phyloP scores from a whole-genome alignment of 2,888 invertebrate species.

The Lepidochrysops patricia region DNA sequence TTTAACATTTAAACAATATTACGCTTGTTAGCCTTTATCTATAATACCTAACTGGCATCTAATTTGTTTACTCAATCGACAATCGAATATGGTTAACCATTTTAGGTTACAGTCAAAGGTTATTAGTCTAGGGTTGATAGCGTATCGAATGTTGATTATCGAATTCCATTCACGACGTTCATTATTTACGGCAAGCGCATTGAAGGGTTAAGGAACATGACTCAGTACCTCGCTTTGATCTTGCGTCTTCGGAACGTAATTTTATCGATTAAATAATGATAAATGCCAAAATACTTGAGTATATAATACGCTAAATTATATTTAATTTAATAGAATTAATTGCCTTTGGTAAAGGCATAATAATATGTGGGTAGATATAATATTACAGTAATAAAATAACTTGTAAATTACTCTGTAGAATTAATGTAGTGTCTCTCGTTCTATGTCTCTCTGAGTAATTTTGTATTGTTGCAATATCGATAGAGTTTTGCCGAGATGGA shows the following conservation, averaged over 20 bases:
- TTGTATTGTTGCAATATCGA: no score
- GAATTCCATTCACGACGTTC: conserved; percentile 36
- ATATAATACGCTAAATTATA: conserved; percentile 47
- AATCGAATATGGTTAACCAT: not conserved
- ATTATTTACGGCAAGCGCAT: conserved; percentile 43
- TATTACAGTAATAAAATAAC: no score
- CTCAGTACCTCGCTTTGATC: conserved; percentile 22
- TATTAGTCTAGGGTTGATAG: conserved; percentile 37
- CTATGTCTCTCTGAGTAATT: no score
- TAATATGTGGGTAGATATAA: no score
- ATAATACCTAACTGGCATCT: not conserved
- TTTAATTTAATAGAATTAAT: not conserved
- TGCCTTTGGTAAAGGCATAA: not conserved
- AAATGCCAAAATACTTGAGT: conserved; percentile 59
- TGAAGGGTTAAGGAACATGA: conserved; percentile 29
- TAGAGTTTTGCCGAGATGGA: no score
- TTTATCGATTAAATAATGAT: conserved; percentile 41
- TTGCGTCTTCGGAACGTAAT: conserved; percentile 28
- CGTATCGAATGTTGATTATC: conserved; percentile 42
- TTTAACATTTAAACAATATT: not conserved
- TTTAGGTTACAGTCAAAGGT: not conserved
- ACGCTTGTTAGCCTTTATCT: no score
- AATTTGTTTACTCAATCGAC: not conserved
- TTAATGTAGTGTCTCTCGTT: no score
- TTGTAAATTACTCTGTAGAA: no score